A percentile compares a stretch with the other conserved stretches of the same genome.
Conservation (phyloP, 2,888 invertebrate genomes). For the Andrena camellia region DNA sequence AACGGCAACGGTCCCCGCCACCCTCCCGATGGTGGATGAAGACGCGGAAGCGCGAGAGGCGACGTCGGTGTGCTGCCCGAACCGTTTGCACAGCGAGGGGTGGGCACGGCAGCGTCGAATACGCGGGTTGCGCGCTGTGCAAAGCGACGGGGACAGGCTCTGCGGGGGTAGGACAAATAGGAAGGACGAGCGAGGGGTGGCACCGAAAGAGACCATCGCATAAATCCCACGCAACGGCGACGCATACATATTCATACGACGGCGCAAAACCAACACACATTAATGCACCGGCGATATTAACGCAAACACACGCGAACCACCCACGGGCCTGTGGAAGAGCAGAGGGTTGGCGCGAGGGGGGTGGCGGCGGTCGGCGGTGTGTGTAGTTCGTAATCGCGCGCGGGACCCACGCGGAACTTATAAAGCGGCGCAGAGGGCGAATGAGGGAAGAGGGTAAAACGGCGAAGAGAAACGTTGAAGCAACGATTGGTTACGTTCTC, state of each 20-base stretch:
- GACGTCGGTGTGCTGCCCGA: conserved; percentile 3
- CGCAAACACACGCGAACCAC: conserved; percentile 33
- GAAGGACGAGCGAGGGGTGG: not conserved
- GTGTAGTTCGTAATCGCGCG: conserved; percentile 34
- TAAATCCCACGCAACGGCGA: conserved; percentile 56
- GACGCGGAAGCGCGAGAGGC: conserved; percentile 43
- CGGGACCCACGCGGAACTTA: conserved; percentile 22
- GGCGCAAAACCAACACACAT: conserved; percentile 49
- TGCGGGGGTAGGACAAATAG: conserved; percentile 16
- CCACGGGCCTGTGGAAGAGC: conserved; percentile 1
- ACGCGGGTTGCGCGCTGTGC: not conserved
- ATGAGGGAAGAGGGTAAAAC: not conserved
- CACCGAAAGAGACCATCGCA: conserved; percentile 36
- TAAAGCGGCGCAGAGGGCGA: not conserved
- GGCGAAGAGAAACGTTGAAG: not conserved
- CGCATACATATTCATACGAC: conserved; percentile 57
- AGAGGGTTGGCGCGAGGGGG: not conserved
- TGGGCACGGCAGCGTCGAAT: not conserved
- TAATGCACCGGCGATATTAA: conserved; percentile 57
- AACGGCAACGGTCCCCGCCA: conserved; percentile 27
- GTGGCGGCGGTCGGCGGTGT: not conserved
- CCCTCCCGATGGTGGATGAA: conserved; percentile 42
- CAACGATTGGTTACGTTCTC: conserved; percentile 27
- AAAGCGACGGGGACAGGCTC: conserved; percentile 34
- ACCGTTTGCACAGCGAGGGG: conserved; percentile 15